Percentiles rank a stretch among this genome's conserved stretches.
phyloP scores from a whole-genome alignment of 2,888 invertebrate genomes.

The Drosophila limbata region DNA sequence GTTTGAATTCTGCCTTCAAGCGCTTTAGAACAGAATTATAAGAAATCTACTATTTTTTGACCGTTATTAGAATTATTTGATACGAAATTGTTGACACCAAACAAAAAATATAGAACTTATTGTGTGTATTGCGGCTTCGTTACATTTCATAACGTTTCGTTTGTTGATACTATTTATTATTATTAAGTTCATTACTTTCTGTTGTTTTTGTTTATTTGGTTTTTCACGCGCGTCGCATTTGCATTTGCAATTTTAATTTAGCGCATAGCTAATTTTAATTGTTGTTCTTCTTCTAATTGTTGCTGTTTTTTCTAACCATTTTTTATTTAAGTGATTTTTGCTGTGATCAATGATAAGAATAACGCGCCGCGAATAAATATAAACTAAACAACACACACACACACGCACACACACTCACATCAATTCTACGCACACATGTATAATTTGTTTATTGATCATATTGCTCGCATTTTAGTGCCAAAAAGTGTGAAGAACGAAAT shows the following conservation, averaged over 20 bases:
- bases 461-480: slow-evolving; percentile 25
- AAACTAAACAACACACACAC: not conserved
- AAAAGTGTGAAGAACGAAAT: not conserved
- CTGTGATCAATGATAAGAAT: not conserved
- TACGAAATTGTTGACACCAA: slow-evolving; percentile 12
- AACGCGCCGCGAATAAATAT: not conserved
- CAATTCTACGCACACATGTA: not conserved
- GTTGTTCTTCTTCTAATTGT: slow-evolving; percentile 4
- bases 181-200: slow-evolving; percentile 2
- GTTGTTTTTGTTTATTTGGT: slow-evolving; percentile 2
- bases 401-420: not conserved
- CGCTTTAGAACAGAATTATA: slow-evolving; percentile 73
- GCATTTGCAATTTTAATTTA: slow-evolving; percentile 58
- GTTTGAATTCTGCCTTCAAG: slow-evolving; percentile 83
- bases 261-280: slow-evolving; percentile 22
- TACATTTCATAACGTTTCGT: slow-evolving; percentile 1
- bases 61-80: slow-evolving; percentile 3
- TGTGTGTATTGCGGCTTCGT: slow-evolving; percentile 8
- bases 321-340: slow-evolving; percentile 13
- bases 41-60: slow-evolving; percentile 8
- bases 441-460: slow-evolving; percentile 1
- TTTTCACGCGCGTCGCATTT: slow-evolving; percentile 33
- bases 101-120: not conserved
- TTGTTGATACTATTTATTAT: slow-evolving; percentile 23
- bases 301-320: not conserved